These are phyloP conservation scores for Caenorhabditis sp. DNA, from an alignment of 2,888 invertebrate genomes.

Conservation along the genomic window DNA sequence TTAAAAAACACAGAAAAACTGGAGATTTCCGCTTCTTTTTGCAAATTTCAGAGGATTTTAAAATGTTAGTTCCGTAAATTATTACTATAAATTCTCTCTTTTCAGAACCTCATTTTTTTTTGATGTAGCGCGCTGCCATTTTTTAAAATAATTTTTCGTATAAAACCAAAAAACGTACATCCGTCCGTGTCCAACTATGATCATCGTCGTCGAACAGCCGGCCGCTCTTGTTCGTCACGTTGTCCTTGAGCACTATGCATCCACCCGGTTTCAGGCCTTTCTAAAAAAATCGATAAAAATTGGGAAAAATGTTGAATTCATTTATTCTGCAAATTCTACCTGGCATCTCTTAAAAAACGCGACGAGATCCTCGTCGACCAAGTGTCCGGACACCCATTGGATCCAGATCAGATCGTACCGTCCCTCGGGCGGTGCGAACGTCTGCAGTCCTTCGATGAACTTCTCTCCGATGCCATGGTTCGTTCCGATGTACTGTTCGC, in stretches of 20 bases:
- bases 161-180: slow-evolving; percentile 80
- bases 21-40: too few species aligned
- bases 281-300: too few species aligned
- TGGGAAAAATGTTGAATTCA: too few species aligned
- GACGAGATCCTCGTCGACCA: slow-evolving; percentile 91
- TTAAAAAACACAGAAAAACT: too few species aligned
- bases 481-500: slow-evolving; percentile 73
- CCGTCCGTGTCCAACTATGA: slow-evolving; percentile 93
- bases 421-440: slow-evolving; percentile 87
- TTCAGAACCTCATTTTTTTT: too few species aligned
- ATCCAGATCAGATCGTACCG: slow-evolving; percentile 96
- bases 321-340: slow-evolving; percentile 64
- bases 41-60: not conserved
- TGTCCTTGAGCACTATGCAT: slow-evolving; percentile 94
- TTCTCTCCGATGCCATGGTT: slow-evolving; percentile 71
- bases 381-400: slow-evolving; percentile 95
- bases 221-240: slow-evolving; percentile 87
- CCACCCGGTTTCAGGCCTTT: slow-evolving; percentile 87
- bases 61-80: too few species aligned
- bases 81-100: not conserved
- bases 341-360: slow-evolving; percentile 86
- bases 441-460: slow-evolving; percentile 87
- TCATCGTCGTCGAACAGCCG: slow-evolving; percentile 89
- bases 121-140: too few species aligned
- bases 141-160: too few species aligned